Evolutionary conservation across 1,140 invertebrate genomes (phyloP).

Genomic region (Cylas formicarius): DNA sequence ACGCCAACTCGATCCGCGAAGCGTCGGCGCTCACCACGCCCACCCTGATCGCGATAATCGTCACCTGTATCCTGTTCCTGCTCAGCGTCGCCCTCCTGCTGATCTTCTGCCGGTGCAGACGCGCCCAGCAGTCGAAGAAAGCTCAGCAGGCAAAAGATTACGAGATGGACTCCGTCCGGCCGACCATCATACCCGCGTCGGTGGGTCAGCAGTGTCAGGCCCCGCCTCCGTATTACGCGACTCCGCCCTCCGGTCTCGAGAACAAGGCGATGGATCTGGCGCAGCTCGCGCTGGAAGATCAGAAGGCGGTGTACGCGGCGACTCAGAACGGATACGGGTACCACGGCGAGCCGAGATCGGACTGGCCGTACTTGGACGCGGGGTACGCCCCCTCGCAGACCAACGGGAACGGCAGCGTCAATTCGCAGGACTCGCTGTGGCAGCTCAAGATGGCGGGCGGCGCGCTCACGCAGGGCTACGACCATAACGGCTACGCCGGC

Average conservation of each 20-base stretch:
- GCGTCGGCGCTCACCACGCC: conserved; percentile 66
- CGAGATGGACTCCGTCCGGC: conserved; percentile 76
- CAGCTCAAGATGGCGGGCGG: conserved; percentile 77
- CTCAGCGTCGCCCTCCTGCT: conserved; percentile 68
- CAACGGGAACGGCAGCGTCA: conserved; percentile 64
- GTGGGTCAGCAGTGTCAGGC: conserved; percentile 58
- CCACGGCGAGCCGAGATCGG: conserved; percentile 43
- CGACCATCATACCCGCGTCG: conserved; percentile 62
- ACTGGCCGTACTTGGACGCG: conserved; percentile 18
- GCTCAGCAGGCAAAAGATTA: conserved; percentile 78
- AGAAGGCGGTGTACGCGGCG: conserved; percentile 72
- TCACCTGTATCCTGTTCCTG: conserved; percentile 72
- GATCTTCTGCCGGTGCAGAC: conserved; percentile 80
- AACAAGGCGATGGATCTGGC: conserved; percentile 83
- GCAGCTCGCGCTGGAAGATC: conserved; percentile 65
- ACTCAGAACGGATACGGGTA: conserved; percentile 79
- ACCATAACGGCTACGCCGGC: conserved; percentile 39
- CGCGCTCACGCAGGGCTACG: conserved; percentile 14
- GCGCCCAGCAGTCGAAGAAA: conserved; percentile 61
- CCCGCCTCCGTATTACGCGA: conserved; percentile 78
- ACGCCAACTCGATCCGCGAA: conserved; percentile 65
- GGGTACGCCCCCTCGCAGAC: conserved; percentile 23
- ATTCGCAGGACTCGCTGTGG: conserved; percentile 92
- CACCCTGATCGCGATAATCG: conserved; percentile 71
- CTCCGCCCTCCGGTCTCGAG: conserved; percentile 75